Evolutionary conservation across 64 coral and sea anemone species (phyloP).

Genomic region (Montipora cactus): DNA sequence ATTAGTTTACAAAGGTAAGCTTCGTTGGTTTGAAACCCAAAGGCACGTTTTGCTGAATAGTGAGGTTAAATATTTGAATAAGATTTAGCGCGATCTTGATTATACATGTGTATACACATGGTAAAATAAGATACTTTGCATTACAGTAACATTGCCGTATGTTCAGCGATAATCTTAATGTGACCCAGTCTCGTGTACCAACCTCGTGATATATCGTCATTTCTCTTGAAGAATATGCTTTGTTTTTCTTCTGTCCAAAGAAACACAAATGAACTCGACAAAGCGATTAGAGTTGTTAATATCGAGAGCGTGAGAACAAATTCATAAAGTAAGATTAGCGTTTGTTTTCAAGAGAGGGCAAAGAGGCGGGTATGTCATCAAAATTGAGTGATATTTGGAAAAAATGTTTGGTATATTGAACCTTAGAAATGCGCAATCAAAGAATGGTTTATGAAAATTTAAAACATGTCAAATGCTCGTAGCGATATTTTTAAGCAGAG

Average conservation of each 20-base stretch:
- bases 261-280: background rate
- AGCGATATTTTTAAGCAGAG: background rate
- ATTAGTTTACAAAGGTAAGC: no score
- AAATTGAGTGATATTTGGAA: background rate
- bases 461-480: background rate
- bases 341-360: background rate
- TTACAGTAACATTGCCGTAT: background rate
- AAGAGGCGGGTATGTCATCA: background rate
- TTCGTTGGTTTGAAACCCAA: no score
- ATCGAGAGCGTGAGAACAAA: background rate
- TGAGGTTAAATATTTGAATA: no score
- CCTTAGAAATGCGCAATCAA: background rate
- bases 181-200: background rate
- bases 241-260: background rate
- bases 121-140: background rate
- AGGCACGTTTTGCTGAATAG: no score
- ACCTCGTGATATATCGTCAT: background rate
- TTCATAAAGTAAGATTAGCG: background rate
- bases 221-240: background rate
- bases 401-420: slow-evolving; percentile 7
- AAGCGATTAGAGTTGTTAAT: background rate
- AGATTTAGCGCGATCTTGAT: no score
- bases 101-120: no score
- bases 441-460: background rate
- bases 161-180: background rate